phyloP scores from a whole-genome alignment of 2,888 invertebrate species.

The Pollenia griseotomentosa region DNA sequence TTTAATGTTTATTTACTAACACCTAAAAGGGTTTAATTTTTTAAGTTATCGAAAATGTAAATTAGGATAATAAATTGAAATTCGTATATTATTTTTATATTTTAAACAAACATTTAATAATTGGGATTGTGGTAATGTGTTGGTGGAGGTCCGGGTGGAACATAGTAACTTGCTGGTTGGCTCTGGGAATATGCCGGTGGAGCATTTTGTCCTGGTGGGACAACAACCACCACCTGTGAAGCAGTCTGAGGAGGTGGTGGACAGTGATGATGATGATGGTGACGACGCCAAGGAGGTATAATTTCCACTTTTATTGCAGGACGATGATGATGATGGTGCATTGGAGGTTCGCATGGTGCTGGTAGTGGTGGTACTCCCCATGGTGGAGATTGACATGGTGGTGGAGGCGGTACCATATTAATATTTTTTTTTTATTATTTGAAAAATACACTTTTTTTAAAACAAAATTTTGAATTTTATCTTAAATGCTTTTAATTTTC shows the following conservation, averaged over 20 bases:
- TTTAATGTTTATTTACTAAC: too few relatives aligned
- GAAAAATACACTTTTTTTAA: too few relatives aligned
- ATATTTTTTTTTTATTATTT: background rate
- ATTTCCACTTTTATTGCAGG: conserved; percentile 78
- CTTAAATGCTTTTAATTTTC: too few relatives aligned
- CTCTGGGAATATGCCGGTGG: background rate
- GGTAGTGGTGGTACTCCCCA: background rate
- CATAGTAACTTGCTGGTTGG: conserved; percentile 18
- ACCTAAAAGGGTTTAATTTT: too few relatives aligned
- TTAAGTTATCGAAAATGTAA: too few relatives aligned
- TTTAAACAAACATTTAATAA: background rate
- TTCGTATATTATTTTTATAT: too few relatives aligned
- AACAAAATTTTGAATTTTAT: too few relatives aligned
- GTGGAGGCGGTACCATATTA: conserved; percentile 49
- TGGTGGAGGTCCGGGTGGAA: conserved; percentile 11
- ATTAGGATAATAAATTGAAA: too few relatives aligned
- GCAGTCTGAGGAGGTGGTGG: conserved; percentile 50
- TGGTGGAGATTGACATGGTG: conserved; percentile 2
- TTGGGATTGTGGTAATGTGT: conserved; percentile 30
- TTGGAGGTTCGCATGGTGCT: conserved; percentile 74
- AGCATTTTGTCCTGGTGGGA: conserved; percentile 70
- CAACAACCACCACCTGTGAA: conserved; percentile 75
- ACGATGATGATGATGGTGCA: conserved; percentile 69
- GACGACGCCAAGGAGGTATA: conserved; percentile 79
- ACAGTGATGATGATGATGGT: conserved; percentile 75